Evolutionary conservation across 2,888 invertebrate genomes (phyloP).

Genomic region (Acanthosoma haemorrhoidale): DNA sequence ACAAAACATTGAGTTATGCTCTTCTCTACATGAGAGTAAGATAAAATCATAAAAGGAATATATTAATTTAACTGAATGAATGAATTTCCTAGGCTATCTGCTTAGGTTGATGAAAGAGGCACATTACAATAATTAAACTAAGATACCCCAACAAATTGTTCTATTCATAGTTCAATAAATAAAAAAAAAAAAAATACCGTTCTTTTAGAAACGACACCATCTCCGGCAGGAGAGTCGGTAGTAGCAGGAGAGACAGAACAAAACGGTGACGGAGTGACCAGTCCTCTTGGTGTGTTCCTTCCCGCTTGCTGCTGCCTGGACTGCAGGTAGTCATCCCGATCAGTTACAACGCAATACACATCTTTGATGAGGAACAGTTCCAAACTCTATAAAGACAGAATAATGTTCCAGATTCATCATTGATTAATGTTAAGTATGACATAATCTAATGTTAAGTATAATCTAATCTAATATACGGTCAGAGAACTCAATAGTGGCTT

Average conservation of each 20-base stretch:
- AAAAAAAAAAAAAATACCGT: constrained; percentile 33
- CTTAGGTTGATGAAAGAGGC: no score
- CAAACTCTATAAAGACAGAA: constrained; percentile 52
- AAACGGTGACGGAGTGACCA: constrained; percentile 38
- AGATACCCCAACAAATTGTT: neutral
- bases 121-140: neutral
- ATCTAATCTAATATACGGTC: no score
- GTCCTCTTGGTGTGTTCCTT: constrained; percentile 32
- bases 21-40: no score
- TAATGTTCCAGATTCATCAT: no score
- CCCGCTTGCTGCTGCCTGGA: constrained; percentile 5
- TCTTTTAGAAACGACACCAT: constrained; percentile 38
- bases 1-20: no score
- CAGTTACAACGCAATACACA: constrained; percentile 57
- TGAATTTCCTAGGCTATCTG: no score
- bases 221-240: constrained; percentile 36
- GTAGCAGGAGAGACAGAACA: constrained; percentile 39
- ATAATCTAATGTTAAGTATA: no score
- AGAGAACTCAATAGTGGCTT: no score
- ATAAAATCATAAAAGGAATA: no score
- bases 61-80: no score
- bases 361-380: constrained; percentile 58
- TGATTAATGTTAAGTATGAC: no score
- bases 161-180: neutral
- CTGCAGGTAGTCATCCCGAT: constrained; percentile 42